Percentiles rank a stretch among this genome's conserved stretches.
phyloP scores from a whole-genome alignment of 2,113 vertebrate species.

The Prunella fulvescens region DNA sequence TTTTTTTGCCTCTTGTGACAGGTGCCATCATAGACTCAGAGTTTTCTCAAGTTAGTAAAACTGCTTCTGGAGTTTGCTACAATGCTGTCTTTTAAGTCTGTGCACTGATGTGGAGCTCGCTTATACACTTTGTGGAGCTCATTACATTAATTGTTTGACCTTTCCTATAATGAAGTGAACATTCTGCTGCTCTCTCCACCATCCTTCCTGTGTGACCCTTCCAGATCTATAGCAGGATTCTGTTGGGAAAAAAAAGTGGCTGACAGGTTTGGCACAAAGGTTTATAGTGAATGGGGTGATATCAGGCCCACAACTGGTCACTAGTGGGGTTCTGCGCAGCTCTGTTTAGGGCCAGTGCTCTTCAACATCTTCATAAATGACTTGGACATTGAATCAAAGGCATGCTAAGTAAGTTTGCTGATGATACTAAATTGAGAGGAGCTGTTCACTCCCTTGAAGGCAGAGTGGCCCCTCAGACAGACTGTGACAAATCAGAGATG shows the following conservation, averaged over 20 bases:
- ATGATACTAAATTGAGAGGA: not conserved
- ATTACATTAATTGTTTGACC: not conserved
- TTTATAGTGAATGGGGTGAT: not conserved
- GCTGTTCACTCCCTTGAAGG: not conserved
- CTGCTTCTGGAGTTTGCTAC: not conserved
- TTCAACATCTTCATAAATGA: not conserved
- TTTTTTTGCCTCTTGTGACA: not conserved
- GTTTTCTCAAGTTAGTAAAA: not conserved
- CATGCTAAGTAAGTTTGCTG: not conserved
- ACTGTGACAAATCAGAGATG: not conserved
- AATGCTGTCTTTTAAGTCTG: not conserved
- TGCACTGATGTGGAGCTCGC: not conserved
- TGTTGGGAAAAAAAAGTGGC: not conserved
- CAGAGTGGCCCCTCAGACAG: not conserved
- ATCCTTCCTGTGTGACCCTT: not conserved
- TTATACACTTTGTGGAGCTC: not conserved
- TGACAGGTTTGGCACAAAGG: not conserved
- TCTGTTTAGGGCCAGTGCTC: not conserved
- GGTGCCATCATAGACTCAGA: not conserved
- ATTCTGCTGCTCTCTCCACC: not conserved
- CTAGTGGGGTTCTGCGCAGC: rapidly evolving
- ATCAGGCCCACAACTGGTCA: not conserved
- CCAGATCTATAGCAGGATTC: not conserved
- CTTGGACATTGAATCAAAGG: not conserved
- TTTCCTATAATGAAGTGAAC: not conserved